Evolutionary conservation across 2,888 invertebrate species (phyloP).

Genomic region (Agrenia bidenticulata): DNA sequence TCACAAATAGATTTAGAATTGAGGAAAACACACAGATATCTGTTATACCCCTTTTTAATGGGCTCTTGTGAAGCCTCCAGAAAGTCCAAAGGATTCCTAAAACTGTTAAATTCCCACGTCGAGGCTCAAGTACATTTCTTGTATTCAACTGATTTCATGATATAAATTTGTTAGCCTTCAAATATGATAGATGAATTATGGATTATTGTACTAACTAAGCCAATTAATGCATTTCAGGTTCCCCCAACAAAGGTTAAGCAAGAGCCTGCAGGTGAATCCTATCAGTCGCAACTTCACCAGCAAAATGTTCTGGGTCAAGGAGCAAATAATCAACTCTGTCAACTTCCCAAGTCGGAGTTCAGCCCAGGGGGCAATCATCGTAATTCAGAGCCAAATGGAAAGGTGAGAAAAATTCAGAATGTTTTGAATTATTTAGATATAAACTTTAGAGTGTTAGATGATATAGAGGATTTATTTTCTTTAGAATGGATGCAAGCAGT

Average conservation of each 20-base stretch:
- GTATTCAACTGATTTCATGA: not conserved
- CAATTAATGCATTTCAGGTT: slow-evolving; percentile 9
- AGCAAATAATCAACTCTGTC: not conserved
- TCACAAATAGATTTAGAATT: no score
- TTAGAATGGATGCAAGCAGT: slow-evolving; percentile 50
- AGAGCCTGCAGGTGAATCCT: not conserved
- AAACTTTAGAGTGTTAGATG: not conserved
- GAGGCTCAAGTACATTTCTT: not conserved
- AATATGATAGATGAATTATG: no score
- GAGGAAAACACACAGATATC: no score
- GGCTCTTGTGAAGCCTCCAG: no score
- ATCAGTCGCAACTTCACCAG: not conserved
- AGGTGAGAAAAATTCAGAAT: slow-evolving; percentile 14
- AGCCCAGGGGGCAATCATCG: not conserved
- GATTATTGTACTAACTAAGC: no score
- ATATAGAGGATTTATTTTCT: slow-evolving; percentile 5
- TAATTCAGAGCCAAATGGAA: slow-evolving; percentile 5
- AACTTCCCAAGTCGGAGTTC: not conserved
- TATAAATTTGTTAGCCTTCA: not conserved
- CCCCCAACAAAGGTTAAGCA: slow-evolving; percentile 5
- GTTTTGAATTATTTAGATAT: not conserved
- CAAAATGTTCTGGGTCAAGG: slow-evolving; percentile 4
- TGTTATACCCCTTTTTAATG: no score
- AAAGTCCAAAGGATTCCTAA: no score
- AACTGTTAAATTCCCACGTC: no score